Evolutionary conservation across 2,113 vertebrate species (phyloP).

Genomic region (Chaetodon auriga): DNA sequence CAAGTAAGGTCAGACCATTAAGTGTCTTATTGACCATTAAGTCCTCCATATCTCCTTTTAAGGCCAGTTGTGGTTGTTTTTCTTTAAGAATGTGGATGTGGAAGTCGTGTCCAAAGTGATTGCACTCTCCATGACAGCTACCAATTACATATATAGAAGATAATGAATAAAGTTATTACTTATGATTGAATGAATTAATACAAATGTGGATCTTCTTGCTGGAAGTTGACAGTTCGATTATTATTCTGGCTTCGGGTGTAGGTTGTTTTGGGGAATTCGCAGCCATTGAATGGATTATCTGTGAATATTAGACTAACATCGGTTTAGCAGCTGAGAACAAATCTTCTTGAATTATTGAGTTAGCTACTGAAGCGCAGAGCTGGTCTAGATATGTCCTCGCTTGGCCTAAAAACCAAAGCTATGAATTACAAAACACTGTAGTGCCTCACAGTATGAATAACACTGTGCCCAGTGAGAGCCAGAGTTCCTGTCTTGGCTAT

Average conservation of each 20-base stretch:
- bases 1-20: background rate
- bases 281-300: background rate
- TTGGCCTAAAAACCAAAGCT: conserved; percentile 62
- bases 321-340: conserved; percentile 12
- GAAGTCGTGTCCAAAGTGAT: background rate
- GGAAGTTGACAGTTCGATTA: background rate
- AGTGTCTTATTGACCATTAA: background rate
- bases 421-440: conserved; percentile 73
- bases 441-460: conserved; percentile 70
- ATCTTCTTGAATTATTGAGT: conserved; percentile 38
- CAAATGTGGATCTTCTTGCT: conserved; percentile 1
- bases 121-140: background rate
- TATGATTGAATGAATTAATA: background rate
- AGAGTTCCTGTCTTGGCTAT: conserved; percentile 75
- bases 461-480: conserved; percentile 65
- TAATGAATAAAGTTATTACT: background rate
- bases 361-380: conserved; percentile 32
- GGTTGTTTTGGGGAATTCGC: conserved; percentile 1
- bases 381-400: conserved; percentile 48
- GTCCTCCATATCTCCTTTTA: background rate
- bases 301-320: conserved; percentile 13
- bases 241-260: background rate
- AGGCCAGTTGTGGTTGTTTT: background rate
- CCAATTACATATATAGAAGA: background rate
- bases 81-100: background rate